Base-by-base conservation (phyloP, 2,113 vertebrate species). In the Craseonycteris thonglongyai region DNA sequence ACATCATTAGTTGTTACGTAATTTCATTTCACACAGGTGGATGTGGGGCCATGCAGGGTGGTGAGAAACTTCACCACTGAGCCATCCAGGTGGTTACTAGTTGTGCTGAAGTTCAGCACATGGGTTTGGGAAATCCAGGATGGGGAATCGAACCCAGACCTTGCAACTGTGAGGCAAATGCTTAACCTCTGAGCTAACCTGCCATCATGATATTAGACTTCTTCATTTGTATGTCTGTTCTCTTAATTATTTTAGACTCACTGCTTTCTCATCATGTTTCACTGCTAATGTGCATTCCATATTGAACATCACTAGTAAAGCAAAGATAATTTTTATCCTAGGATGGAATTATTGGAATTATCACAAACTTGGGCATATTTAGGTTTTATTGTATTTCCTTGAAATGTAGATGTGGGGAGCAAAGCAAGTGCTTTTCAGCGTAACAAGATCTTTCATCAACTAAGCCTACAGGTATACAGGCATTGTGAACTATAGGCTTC, bases 281-380 rank as follows among this genome's bases (percentile, higher is more conserved):
- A 38, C 58, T 40, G 15, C 83, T 81, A 82, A 87, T 51, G 35
- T 78, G 59, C 26, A 63, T 94, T 96, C 56, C 45, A 63, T 61
- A 94, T 66, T 78, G 89, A 75, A 54, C 42, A 71, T 80, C 54
- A 71, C 91, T 89, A 45, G 86, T 79, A 92, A 85, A 85, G 75
- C 72, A 74, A 90, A 80, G n/a, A 66, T 63, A 83, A 86, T 26
- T 74, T 87, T 58, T 33, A 51, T 45, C 26, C 21, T 71, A 94
- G 47, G 66, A 7, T 9, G 49, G 78, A 81, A 74, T 74, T 88
- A 61, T 21, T 91, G 59, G 51, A 74, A 63, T 91, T 30, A 81
- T 76, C 47, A 68, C 56, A 90, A 61, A 94, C 51, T 68, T 71
- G 68, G n/a, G 88, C 26, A 58, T 84, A 81, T 38, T 86, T 81